Evolutionary conservation across 2,888 invertebrate genomes (phyloP), one percentile per base, ranked within the genome.

Genomic region (Lomographa bimaculata): DNA sequence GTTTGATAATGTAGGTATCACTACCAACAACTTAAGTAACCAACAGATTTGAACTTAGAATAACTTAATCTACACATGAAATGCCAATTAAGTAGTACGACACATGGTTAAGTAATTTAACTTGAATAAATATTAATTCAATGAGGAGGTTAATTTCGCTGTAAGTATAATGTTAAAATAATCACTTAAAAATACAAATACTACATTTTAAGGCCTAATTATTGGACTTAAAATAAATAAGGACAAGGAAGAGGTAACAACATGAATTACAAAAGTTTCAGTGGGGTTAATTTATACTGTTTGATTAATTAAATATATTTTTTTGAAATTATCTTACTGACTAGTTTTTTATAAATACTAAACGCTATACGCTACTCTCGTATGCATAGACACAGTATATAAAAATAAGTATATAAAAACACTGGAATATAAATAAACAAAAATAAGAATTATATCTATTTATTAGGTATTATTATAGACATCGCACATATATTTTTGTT

Each of bases 51-150:
- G 73, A 81, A 58, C 57, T 61, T 64, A 57, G 37, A 43, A 49
- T 69, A 65, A 57, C 57, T 62, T 68, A 59, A 64, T 71, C 58
- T 62, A 66, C 56, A 69, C 58, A 67, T 64, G 60, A 85, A 85
- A 85, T 86, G 85, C 85, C 84, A 85, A 86, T 75, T 64, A 72
- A 59, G 65, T 71, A 68, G 85, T 86, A 86, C 85, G 85, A 85
- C 85, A 79, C 57, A 45, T 52, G 57, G 57, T 54, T 58, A 4
- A 14, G n/a, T 14, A 14, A 14, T 2, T 14, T 14, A n/a, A 4
- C 14, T 14, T 12, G 20, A 63, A 65, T 66, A 73, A 67, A 65
- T 67, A 73, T 59, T 60, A 55, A n/a, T n/a, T n/a, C 63, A 68
- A 68, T 60, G 57, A 32, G 32, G 57, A 32, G 30, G 23, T 36